These are phyloP conservation scores for Hypercompe scribonia DNA, from an alignment of 2,888 invertebrate species.

Conservation along the genomic window DNA sequence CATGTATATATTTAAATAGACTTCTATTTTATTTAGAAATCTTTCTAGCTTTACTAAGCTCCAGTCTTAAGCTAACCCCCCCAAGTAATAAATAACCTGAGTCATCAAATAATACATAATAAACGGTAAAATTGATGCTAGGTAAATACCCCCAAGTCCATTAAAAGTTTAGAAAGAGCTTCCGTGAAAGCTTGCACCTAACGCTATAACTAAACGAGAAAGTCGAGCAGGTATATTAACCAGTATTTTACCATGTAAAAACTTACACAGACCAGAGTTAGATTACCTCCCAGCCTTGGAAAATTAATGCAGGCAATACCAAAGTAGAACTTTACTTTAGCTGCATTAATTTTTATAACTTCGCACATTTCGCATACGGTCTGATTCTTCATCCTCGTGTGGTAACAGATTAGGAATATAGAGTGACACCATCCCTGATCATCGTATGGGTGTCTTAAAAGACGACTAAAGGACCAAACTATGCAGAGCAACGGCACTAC, in stretches of 20 bases:
- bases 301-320: too few species aligned
- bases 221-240: neutral
- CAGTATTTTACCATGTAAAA: neutral
- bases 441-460: too few species aligned
- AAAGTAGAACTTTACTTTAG: neutral
- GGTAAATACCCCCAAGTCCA: slow-evolving; percentile 16
- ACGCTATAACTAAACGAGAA: slow-evolving; percentile 34
- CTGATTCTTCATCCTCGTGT: too few species aligned
- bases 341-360: neutral
- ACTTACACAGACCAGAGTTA: neutral
- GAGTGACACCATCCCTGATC: too few species aligned
- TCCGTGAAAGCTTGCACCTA: slow-evolving; percentile 21
- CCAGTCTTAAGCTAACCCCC: neutral
- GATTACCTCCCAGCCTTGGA: neutral
- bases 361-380: too few species aligned
- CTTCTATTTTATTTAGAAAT: too few species aligned
- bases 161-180: slow-evolving; percentile 30
- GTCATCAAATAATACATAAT: neutral
- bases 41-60: too few species aligned
- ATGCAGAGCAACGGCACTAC: too few species aligned
- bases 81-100: neutral
- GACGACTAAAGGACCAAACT: too few species aligned
- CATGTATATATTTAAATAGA: too few species aligned
- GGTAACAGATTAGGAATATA: too few species aligned
- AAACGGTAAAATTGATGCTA: neutral